These are phyloP conservation scores for Psilopsiagon aymara DNA, from an alignment of 2,113 vertebrate species.

Conservation along the genomic window DNA sequence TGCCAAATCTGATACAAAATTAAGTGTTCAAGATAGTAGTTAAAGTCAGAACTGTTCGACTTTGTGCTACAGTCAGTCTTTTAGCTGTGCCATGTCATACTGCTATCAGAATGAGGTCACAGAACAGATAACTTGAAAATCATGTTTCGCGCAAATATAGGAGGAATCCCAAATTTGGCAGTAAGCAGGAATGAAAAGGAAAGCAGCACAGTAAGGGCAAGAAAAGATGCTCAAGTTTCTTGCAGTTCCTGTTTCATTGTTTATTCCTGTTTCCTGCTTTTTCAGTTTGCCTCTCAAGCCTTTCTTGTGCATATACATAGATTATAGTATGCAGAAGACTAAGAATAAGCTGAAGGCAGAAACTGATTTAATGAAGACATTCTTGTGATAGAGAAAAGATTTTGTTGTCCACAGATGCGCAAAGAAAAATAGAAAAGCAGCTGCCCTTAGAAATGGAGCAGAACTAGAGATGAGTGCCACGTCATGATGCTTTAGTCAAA, in stretches of 20 bases:
- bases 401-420: slow-evolving; percentile 65
- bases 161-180: slow-evolving; percentile 26
- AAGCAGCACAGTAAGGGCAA: slow-evolving; percentile 2
- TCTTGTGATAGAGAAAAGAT: slow-evolving; percentile 60
- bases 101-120: not conserved
- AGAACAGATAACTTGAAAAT: not conserved
- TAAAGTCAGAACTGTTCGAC: not conserved
- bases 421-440: slow-evolving; percentile 68
- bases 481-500: slow-evolving; percentile 39
- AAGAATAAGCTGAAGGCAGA: slow-evolving; percentile 64
- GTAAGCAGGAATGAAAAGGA: slow-evolving; percentile 16
- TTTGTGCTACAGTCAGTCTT: not conserved
- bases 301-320: slow-evolving; percentile 53
- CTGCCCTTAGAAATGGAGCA: slow-evolving; percentile 59
- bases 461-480: slow-evolving; percentile 29
- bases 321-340: slow-evolving; percentile 39
- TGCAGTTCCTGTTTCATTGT: slow-evolving; percentile 39
- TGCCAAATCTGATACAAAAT: not conserved
- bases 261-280: slow-evolving; percentile 57
- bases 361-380: slow-evolving; percentile 64
- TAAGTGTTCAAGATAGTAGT: not conserved
- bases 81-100: not conserved
- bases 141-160: not conserved
- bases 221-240: slow-evolving; percentile 33
- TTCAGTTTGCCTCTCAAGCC: slow-evolving; percentile 49